phyloP scores from a whole-genome alignment of 1,140 invertebrate species.

The Trichogramma pretiosum region DNA sequence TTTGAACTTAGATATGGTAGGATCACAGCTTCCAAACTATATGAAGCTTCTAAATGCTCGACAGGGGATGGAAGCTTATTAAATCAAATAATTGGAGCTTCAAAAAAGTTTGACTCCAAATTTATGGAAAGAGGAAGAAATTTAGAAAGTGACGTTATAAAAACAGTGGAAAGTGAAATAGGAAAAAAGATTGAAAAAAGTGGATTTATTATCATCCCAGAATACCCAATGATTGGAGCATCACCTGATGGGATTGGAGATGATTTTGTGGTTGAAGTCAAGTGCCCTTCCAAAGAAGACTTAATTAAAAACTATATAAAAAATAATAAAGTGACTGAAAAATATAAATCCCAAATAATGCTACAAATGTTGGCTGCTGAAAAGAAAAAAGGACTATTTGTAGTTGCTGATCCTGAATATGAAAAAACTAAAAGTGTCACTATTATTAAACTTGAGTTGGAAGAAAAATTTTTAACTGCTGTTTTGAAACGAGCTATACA shows the following conservation, averaged over 20 bases:
- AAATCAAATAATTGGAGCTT: conserved; percentile 16
- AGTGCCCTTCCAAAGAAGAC: conserved; percentile 25
- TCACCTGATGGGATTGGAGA: conserved; percentile 27
- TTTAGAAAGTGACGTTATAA: conserved; percentile 19
- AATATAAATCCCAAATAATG: conserved; percentile 27
- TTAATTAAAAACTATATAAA: conserved; percentile 20
- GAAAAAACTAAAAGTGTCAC: conserved; percentile 19
- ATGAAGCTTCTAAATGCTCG: conserved; percentile 29
- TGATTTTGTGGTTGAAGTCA: conserved; percentile 29
- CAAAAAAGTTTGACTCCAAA: conserved; percentile 15
- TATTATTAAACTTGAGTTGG: too few species aligned
- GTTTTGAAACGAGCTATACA: not conserved
- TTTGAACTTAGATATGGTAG: conserved; percentile 27
- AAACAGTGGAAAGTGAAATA: conserved; percentile 11
- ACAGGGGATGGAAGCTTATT: conserved; percentile 22
- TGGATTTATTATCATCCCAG: not conserved
- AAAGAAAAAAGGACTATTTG: conserved; percentile 24
- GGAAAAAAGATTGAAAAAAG: conserved; percentile 8
- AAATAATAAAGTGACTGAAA: conserved; percentile 20
- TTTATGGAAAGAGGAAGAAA: conserved; percentile 22
- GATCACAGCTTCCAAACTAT: conserved; percentile 32
- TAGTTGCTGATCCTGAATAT: conserved; percentile 23
- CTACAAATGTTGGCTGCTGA: conserved; percentile 31
- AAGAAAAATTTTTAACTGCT: not conserved
- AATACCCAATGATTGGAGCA: not conserved